Conservation (phyloP, 2,797 vertebrate genomes). For the Crax fasciolata region DNA sequence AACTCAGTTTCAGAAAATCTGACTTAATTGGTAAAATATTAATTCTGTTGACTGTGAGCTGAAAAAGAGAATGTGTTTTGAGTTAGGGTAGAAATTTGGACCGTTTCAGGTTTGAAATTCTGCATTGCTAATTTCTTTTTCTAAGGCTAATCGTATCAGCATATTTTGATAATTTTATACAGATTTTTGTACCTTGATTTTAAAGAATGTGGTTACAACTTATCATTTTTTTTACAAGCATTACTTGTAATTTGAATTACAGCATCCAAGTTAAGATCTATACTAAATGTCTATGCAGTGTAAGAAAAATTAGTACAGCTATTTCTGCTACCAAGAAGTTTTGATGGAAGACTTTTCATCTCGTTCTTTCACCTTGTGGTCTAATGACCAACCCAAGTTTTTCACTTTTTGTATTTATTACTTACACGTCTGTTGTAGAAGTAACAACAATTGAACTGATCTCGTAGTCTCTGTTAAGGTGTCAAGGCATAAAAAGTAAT, state of each 20-base stretch:
- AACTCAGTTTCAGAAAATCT: neutral
- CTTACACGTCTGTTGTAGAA: too few relatives aligned
- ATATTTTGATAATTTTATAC: neutral
- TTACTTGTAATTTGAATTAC: neutral
- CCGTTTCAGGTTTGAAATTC: neutral
- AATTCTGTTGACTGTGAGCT: neutral
- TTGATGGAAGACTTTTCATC: neutral
- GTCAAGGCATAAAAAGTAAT: neutral
- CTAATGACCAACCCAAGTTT: neutral
- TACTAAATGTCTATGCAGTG: neutral
- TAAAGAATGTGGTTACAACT: neutral
- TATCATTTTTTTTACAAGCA: neutral
- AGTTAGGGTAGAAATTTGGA: neutral
- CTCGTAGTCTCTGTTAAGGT: neutral
- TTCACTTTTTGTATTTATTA: neutral
- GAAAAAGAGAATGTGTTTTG: neutral
- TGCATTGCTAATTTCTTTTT: neutral
- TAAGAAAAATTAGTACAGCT: neutral
- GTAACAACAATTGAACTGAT: neutral
- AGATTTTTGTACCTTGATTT: neutral
- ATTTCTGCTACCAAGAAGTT: neutral
- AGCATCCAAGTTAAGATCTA: neutral
- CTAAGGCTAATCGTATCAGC: neutral
- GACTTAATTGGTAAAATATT: neutral
- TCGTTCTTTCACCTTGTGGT: neutral